A percentile compares a stretch with the other conserved stretches of the same genome.
These are phyloP conservation scores for Pseudopodoces humilis DNA, from an alignment of 2,113 vertebrate genomes.

Conservation along the genomic window DNA sequence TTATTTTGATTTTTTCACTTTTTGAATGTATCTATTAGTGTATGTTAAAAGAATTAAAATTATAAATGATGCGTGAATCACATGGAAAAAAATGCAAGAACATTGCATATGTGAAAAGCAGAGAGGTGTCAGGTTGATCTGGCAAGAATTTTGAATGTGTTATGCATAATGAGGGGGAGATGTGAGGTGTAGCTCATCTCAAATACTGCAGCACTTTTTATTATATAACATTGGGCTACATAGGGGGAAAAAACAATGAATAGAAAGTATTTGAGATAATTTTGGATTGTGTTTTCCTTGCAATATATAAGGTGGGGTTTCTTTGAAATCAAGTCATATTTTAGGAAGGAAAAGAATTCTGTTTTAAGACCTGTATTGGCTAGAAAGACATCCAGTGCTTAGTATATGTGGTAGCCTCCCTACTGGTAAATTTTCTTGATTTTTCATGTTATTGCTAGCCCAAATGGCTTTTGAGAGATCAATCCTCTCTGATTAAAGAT, in stretches of 20 bases:
- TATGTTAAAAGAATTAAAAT: neutral
- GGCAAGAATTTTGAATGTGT: neutral
- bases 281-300: neutral
- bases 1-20: neutral
- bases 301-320: neutral
- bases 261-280: neutral
- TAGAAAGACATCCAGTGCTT: neutral
- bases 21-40: neutral
- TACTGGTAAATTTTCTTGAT: neutral
- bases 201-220: neutral
- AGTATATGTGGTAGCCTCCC: neutral
- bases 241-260: neutral
- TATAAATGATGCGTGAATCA: fast-evolving
- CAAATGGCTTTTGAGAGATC: neutral
- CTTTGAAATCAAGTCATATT: neutral
- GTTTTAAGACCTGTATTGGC: neutral
- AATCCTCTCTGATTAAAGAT: neutral
- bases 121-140: neutral
- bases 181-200: neutral
- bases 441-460: neutral
- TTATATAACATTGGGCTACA: neutral
- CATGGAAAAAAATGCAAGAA: neutral
- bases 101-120: neutral
- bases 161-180: neutral
- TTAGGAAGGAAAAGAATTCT: neutral